Evolutionary conservation across 2,113 vertebrate species (phyloP).

Genomic region (Sylvia atricapilla): DNA sequence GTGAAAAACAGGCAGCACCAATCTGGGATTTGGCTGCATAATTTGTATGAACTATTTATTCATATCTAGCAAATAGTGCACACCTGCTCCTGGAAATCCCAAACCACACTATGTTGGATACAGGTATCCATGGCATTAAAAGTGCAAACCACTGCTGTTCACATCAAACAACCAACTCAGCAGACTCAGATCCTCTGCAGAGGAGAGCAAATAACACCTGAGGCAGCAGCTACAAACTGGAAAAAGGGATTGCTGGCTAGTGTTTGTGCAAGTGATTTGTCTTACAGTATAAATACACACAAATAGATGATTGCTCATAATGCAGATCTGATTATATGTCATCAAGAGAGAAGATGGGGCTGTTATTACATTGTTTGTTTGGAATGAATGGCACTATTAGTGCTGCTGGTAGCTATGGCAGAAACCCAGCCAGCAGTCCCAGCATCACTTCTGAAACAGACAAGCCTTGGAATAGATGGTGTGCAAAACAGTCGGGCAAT

Average conservation of each 20-base stretch:
- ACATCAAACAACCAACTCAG: neutral
- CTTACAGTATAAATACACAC: conserved; percentile 8
- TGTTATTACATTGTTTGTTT: neutral
- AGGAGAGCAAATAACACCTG: neutral
- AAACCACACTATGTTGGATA: neutral
- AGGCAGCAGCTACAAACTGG: neutral
- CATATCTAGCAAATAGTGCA: neutral
- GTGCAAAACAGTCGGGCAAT: neutral
- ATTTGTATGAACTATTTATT: neutral
- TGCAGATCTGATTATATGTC: conserved; percentile 26
- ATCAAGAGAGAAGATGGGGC: neutral
- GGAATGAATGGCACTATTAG: neutral
- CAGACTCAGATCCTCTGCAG: neutral
- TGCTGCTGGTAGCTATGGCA: neutral
- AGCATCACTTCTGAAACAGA: neutral
- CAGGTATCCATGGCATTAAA: neutral
- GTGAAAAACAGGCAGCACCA: neutral
- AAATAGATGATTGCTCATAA: conserved; percentile 41
- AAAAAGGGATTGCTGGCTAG: neutral
- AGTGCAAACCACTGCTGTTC: neutral
- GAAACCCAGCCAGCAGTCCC: neutral
- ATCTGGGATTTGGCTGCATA: neutral
- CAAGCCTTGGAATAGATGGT: neutral
- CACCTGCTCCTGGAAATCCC: neutral
- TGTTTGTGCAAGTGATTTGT: conserved; percentile 25